A percentile compares a stretch with the other conserved stretches of the same genome.
Evolutionary conservation across 2,888 invertebrate genomes (phyloP).

Genomic region (Hypena proboscidalis): DNA sequence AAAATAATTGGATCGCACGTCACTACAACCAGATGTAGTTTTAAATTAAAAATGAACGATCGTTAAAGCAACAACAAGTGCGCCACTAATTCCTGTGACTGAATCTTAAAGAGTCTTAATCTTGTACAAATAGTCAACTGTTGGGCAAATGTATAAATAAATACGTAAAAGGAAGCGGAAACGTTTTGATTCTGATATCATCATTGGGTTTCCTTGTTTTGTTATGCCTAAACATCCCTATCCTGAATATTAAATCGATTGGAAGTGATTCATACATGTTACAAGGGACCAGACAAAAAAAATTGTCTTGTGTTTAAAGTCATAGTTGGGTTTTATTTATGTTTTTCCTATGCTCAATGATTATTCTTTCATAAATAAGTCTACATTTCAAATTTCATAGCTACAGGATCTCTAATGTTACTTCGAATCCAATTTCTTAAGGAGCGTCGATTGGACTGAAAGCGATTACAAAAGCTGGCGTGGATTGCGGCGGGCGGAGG

Average conservation of each 20-base stretch:
- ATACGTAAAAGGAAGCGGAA: slow-evolving; percentile 28
- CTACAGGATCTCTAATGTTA: too few species aligned
- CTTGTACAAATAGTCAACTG: slow-evolving; percentile 3
- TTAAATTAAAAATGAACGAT: slow-evolving; percentile 1
- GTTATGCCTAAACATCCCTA: slow-evolving; percentile 34
- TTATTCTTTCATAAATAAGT: too few species aligned
- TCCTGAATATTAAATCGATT: slow-evolving; percentile 26
- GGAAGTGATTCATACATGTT: slow-evolving; percentile 1
- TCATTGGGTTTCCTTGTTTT: slow-evolving; percentile 38
- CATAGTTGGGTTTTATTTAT: too few species aligned
- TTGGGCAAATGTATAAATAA: slow-evolving; percentile 21
- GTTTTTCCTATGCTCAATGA: too few species aligned
- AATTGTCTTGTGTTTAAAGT: too few species aligned
- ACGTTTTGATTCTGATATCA: slow-evolving; percentile 27
- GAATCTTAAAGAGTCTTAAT: slow-evolving; percentile 5
- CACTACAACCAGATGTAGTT: slow-evolving; percentile 9
- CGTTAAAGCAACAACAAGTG: slow-evolving; percentile 3
- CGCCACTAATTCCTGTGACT: slow-evolving; percentile 8
- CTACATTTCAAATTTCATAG: too few species aligned
- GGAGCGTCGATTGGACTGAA: slow-evolving; percentile 31
- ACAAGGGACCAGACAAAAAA: too few species aligned
- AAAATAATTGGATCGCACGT: slow-evolving; percentile 5
- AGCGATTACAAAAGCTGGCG: slow-evolving; percentile 44
- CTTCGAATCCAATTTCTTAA: slow-evolving; percentile 30
- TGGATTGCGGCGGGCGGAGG: slow-evolving; percentile 53